Percentiles rank a stretch among this genome's conserved stretches.
phyloP scores from a whole-genome alignment of 2,797 vertebrate species.

The Halcyon smyrnensis region DNA sequence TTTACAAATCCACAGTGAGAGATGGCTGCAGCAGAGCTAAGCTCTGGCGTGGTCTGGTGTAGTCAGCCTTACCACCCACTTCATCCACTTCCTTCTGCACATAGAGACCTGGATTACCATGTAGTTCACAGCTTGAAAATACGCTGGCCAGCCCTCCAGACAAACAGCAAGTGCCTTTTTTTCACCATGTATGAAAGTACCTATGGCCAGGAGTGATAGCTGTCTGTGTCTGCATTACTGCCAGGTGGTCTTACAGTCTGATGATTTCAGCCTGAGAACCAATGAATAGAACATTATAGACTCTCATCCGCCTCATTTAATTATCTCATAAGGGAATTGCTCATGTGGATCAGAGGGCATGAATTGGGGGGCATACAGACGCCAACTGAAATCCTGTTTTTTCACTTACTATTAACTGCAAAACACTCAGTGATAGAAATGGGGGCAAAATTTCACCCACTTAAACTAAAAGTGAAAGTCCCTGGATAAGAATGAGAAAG shows the following conservation, averaged over 20 bases:
- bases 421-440: neutral
- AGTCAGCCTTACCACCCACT: neutral
- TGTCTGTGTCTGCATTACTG: neutral
- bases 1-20: neutral
- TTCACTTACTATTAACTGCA: neutral
- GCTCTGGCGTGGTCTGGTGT: neutral
- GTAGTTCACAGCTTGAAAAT: neutral
- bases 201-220: neutral
- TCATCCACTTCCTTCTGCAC: neutral
- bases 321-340: neutral
- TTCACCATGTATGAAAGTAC: neutral
- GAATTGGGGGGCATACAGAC: neutral
- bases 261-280: constrained; percentile 11
- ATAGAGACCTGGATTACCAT: neutral
- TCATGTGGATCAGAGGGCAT: neutral
- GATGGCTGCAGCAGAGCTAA: neutral
- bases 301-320: neutral
- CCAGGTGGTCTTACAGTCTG: neutral
- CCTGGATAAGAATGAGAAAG: neutral
- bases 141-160: neutral
- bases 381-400: neutral
- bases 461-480: neutral
- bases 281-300: neutral
- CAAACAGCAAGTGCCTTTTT: neutral
- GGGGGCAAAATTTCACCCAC: neutral